A percentile compares a stretch with the other conserved stretches of the same genome.
These are phyloP conservation scores for Bufo gargarizans DNA, from an alignment of 2,113 vertebrate genomes.

Conservation along the genomic window DNA sequence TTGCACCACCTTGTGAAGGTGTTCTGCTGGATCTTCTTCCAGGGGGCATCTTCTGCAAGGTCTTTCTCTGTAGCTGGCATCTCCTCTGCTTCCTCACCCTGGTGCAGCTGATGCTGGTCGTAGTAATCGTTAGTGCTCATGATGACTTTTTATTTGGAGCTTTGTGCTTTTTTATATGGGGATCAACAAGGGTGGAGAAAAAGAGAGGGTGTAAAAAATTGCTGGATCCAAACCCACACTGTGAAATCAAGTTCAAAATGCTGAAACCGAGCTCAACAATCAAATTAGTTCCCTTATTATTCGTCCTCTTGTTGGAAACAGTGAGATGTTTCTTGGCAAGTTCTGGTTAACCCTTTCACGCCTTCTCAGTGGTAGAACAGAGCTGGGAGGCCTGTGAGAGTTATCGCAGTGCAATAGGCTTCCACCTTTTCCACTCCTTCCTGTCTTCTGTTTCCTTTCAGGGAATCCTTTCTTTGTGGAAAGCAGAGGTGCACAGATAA, in stretches of 20 bases:
- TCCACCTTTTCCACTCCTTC: constrained; percentile 47
- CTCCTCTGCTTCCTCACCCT: constrained; percentile 70
- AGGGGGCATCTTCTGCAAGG: constrained; percentile 84
- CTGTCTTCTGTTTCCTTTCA: constrained; percentile 57
- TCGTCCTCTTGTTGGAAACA: constrained; percentile 51
- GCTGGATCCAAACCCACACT: constrained; percentile 56
- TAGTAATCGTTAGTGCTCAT: constrained; percentile 75
- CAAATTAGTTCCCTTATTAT: constrained; percentile 56
- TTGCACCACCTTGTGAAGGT: constrained; percentile 86
- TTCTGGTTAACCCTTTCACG: constrained; percentile 47
- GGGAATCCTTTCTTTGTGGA: constrained; percentile 36
- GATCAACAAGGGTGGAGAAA: constrained; percentile 29
- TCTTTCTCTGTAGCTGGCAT: constrained; percentile 88
- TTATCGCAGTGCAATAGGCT: constrained; percentile 37
- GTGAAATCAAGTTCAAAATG: constrained; percentile 64
- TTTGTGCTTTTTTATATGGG: constrained; percentile 66
- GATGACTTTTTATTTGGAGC: constrained; percentile 68
- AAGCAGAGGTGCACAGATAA: constrained; percentile 27
- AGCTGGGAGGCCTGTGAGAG: not conserved
- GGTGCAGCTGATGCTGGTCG: constrained; percentile 61
- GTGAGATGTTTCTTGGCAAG: constrained; percentile 56
- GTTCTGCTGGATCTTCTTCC: constrained; percentile 88
- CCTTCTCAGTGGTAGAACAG: constrained; percentile 4
- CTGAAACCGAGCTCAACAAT: constrained; percentile 57
- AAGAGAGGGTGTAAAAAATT: not conserved